Evolutionary conservation across 2,888 invertebrate genomes (phyloP).

Genomic region (Lasioglossum figueresi): DNA sequence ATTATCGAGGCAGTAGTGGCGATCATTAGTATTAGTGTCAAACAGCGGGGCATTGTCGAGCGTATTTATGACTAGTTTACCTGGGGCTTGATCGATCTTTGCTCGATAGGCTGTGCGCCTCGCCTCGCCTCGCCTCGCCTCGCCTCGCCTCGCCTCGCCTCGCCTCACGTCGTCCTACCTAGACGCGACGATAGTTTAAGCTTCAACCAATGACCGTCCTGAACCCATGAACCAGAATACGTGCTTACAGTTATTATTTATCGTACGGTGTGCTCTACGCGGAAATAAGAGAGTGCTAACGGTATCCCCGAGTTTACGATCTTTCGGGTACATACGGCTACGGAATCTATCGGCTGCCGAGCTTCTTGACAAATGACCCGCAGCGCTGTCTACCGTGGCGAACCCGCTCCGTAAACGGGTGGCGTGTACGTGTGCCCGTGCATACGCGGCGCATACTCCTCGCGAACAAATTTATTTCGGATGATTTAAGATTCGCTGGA

Average conservation of each 20-base stretch:
- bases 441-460: slow-evolving; percentile 1
- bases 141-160: background rate
- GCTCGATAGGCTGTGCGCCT: background rate
- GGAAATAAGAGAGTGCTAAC: slow-evolving; percentile 65
- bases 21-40: slow-evolving; percentile 82
- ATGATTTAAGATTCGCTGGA: slow-evolving; percentile 51
- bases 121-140: background rate
- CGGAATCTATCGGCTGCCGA: slow-evolving; percentile 55
- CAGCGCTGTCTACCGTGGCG: slow-evolving; percentile 58
- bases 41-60: slow-evolving; percentile 74
- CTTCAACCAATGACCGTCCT: slow-evolving; percentile 27
- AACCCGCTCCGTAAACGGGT: slow-evolving; percentile 41
- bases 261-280: slow-evolving; percentile 45
- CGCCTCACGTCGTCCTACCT: background rate
- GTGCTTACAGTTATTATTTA: slow-evolving; percentile 61
- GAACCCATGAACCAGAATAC: slow-evolving; percentile 39
- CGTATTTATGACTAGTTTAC: slow-evolving; percentile 76
- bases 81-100: slow-evolving; percentile 54
- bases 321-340: slow-evolving; percentile 35
- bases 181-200: slow-evolving; percentile 21
- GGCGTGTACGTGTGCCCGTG: background rate
- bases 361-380: slow-evolving; percentile 69
- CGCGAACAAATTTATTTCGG: slow-evolving; percentile 61
- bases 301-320: slow-evolving; percentile 67
- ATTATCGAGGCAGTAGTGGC: slow-evolving; percentile 69